Conservation (phyloP, 2,113 vertebrate genomes). For the Dermatemys mawii region DNA sequence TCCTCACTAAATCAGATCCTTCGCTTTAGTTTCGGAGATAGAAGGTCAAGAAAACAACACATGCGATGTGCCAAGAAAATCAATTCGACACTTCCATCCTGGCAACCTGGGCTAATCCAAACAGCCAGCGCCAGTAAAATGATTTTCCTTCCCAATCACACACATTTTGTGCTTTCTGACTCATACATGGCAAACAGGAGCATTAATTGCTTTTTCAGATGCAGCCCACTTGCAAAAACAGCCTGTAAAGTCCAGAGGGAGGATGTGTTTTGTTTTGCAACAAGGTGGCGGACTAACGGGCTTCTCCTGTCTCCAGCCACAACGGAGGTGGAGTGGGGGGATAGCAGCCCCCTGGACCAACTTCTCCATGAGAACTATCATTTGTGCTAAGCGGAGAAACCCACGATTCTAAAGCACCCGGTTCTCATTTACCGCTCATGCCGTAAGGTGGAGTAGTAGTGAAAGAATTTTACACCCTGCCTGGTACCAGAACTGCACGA, state of each 20-base stretch:
- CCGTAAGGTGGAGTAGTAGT: neutral
- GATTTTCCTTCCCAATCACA: neutral
- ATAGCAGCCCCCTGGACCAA: neutral
- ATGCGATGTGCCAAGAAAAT: neutral
- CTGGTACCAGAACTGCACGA: neutral
- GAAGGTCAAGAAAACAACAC: neutral
- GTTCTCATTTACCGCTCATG: neutral
- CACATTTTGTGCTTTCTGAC: neutral
- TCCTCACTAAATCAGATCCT: neutral
- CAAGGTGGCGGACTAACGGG: neutral
- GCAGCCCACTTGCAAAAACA: neutral
- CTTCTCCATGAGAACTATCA: neutral
- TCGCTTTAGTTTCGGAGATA: neutral
- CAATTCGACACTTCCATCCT: neutral
- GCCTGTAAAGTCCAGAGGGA: rapidly evolving
- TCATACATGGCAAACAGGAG: neutral
- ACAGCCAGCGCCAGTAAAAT: neutral
- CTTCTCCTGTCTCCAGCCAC: neutral
- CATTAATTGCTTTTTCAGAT: neutral
- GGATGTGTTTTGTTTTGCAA: neutral
- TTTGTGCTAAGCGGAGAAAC: neutral
- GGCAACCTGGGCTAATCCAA: neutral
- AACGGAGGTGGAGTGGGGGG: neutral
- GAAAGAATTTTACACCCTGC: neutral
- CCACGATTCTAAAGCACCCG: neutral